Base-by-base conservation (phyloP, 53 echinoderm and acorn worm species). In the Echinarachnius parma region DNA sequence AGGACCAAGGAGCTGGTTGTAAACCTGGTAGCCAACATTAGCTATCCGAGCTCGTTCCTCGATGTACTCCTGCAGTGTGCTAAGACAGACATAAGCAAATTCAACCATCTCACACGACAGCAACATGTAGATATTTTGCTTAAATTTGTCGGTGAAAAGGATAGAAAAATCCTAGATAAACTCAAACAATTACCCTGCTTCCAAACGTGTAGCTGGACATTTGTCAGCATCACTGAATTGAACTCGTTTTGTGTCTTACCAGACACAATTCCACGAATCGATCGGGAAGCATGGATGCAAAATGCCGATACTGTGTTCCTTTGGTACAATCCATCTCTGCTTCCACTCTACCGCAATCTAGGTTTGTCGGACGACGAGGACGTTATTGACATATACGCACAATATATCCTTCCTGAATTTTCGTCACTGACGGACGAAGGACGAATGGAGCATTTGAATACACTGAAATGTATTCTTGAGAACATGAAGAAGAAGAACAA, bases 161-260 rank as follows among this genome's bases (percentile, higher is more conserved):
- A 36, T 25, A 30, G 7, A 13, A 13, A 50, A 13, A 31, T 52
- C 69, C 55, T 42, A 1, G 10, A 34, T 7, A 28, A 18, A 9
- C 13, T 72, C 8, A 72, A 57, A 28, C 13, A 28, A 9, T 29
- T 72, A 0, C 74, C 74, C 13, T 72, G 74, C 57, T 72, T 72
- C 42, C 9, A 72, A 29, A 25, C 74, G 0, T 56, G 55, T 28
- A 26, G 8, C 4, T 55, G 44, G 24, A 22, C 36, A 15, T 56
- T 56, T 42, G 57, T 72, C 23, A 72, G 57, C 25, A 72, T 72
- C 28, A n/a, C 13, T 23, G 29, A 21, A 1, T 37, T 0, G 1
- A 20, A 24, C 15, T 34, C 22, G 22, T 55, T 72, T 4, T 45
- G 35, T 42, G 74, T 72, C 24, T 37, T 72, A 2, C 74, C 55